phyloP scores from a whole-genome alignment of 2,113 vertebrate genomes.

The Plecturocebus donacophilus region DNA sequence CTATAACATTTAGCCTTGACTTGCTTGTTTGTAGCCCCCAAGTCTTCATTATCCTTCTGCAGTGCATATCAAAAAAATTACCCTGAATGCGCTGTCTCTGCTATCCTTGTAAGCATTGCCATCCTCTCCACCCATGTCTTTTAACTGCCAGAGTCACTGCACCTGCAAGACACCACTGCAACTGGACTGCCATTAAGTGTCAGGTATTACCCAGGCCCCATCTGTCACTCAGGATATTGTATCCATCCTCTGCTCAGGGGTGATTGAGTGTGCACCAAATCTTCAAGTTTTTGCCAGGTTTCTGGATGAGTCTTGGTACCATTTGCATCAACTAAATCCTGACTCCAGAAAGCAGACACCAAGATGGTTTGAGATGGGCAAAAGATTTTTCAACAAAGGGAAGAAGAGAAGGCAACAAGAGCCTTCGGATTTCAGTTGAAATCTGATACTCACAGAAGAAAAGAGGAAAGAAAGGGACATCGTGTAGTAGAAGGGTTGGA shows the following conservation, averaged over 20 bases:
- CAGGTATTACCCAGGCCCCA: neutral
- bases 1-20: neutral
- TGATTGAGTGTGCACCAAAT: neutral
- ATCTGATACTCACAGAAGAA: neutral
- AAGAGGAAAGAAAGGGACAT: neutral
- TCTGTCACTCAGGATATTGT: no score
- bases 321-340: neutral
- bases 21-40: no score
- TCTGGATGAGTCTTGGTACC: neutral
- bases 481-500: neutral
- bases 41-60: neutral
- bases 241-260: neutral
- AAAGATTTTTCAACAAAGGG: neutral
- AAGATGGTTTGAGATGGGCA: neutral
- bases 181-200: rapidly evolving
- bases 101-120: neutral
- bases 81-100: neutral
- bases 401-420: neutral
- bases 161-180: neutral
- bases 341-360: neutral
- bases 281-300: neutral
- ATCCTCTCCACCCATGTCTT: neutral
- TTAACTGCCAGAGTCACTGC: neutral
- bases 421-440: neutral
- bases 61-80: neutral